phyloP scores from a whole-genome alignment of 2,113 vertebrate species.

The Phylloscopus trochilus region DNA sequence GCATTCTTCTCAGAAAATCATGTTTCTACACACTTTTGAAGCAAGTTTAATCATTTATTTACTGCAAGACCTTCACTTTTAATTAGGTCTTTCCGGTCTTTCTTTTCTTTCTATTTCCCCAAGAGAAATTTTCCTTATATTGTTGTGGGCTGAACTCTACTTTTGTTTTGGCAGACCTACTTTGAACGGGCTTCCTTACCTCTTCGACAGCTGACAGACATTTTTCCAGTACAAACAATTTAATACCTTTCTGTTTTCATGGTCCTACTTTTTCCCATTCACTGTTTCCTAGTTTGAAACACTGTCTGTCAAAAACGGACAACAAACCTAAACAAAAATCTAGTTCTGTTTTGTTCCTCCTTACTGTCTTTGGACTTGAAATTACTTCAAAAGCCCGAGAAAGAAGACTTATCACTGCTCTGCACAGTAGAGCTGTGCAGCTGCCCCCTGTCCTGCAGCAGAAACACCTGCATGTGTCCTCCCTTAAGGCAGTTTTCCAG shows the following conservation, averaged over 20 bases:
- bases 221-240: background rate
- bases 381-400: background rate
- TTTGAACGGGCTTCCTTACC: background rate
- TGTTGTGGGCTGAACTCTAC: background rate
- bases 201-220: background rate
- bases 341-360: background rate
- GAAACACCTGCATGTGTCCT: background rate
- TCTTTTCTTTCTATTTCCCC: background rate
- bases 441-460: background rate
- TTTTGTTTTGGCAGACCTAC: background rate
- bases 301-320: background rate
- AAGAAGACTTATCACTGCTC: background rate
- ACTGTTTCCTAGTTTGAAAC: background rate
- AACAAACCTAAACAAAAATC: background rate
- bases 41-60: conserved; percentile 55
- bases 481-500: background rate
- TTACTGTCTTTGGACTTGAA: background rate
- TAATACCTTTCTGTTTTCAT: background rate
- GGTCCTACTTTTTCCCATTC: background rate
- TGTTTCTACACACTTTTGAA: conserved; percentile 1
- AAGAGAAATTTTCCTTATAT: background rate
- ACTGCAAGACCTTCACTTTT: conserved; percentile 40
- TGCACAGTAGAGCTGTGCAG: background rate
- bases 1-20: conserved; percentile 10
- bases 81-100: conserved; percentile 40